Evolutionary conservation across 1,140 invertebrate species (phyloP), one percentile per base, ranked within the genome.

Genomic region (Sogatella furcifera): DNA sequence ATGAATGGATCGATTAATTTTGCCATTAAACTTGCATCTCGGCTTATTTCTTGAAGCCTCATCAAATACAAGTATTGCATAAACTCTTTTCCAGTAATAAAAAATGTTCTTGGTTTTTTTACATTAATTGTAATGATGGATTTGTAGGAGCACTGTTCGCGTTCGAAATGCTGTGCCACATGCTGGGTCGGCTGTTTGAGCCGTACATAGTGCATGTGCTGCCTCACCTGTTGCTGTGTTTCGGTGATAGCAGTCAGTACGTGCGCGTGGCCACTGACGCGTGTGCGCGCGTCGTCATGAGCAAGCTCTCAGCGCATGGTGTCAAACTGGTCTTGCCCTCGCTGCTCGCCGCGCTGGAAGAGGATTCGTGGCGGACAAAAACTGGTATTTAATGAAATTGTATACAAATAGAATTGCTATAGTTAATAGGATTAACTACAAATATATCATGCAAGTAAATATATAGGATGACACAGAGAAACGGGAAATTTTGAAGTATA

Each of bases 321-420:
- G 96, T 98, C 8, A 98, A 98, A 76, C 79, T 99, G 3, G 91
- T 99, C 21, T 61, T 70, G n/a, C 88, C 88, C 2, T 90, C 94
- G 67, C 79, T 99, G 54, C 76, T 99, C 41, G 86, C 88, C 64
- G 96, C 94, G 52, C 76, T 99, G 42, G 91, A 98, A 71, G 92
- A 98, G 73, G 96, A 99, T 77, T 95, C 94, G 1, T 99, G 97
- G 97, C 78, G 97, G 70, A 99, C 97, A 1, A 99, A 99, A 77
- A 92, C 92, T 43, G 93, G 90, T 88, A 68, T 68, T n/a, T n/a
- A 68, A 8, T 44, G 43, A n/a, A 44, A 4, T 4, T 4, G 5
- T 44, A 44, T 4, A 44, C 9, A 44, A n/a, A 44, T 44, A 44
- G 3, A 9, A 21, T 15, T 21, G n/a, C n/a, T n/a, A n/a, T n/a